Conservation (phyloP, 1,140 invertebrate species). For the Drosophila suzukii region DNA sequence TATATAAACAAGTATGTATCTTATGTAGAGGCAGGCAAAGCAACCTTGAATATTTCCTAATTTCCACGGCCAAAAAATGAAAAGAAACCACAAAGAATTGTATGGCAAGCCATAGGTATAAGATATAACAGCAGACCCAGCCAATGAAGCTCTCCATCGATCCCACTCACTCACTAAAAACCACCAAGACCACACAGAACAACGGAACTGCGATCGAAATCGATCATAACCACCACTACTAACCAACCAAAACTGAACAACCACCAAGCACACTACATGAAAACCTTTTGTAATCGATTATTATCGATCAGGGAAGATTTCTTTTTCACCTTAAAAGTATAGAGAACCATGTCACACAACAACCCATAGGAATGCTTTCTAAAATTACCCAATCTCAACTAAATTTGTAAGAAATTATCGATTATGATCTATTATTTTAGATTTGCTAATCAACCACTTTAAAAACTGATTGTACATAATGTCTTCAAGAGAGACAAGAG, state of each 20-base stretch:
- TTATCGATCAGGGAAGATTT: neutral
- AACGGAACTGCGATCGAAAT: slow-evolving; percentile 23
- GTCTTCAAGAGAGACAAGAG: too few species aligned
- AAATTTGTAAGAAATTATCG: neutral
- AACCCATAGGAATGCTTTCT: neutral
- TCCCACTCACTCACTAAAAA: neutral
- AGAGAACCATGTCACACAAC: neutral
- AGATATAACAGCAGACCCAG: slow-evolving; percentile 10
- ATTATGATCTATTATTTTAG: neutral
- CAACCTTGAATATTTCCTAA: slow-evolving; percentile 20
- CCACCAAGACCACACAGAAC: slow-evolving; percentile 23
- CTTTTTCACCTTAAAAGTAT: neutral
- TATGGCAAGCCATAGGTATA: slow-evolving; percentile 26
- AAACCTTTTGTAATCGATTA: neutral
- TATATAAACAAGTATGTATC: slow-evolving; percentile 29
- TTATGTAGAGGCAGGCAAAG: slow-evolving; percentile 30
- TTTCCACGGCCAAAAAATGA: slow-evolving; percentile 15
- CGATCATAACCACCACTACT: slow-evolving; percentile 4
- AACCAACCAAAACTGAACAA: slow-evolving; percentile 25
- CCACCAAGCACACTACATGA: slow-evolving; percentile 26
- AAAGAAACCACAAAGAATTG: slow-evolving; percentile 12
- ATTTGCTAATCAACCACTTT: neutral
- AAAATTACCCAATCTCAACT: neutral
- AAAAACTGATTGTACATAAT: neutral
- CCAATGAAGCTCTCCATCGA: slow-evolving; percentile 17